Evolutionary conservation across 2,113 vertebrate species (phyloP).

Genomic region (Phylloscopus trochiloides): DNA sequence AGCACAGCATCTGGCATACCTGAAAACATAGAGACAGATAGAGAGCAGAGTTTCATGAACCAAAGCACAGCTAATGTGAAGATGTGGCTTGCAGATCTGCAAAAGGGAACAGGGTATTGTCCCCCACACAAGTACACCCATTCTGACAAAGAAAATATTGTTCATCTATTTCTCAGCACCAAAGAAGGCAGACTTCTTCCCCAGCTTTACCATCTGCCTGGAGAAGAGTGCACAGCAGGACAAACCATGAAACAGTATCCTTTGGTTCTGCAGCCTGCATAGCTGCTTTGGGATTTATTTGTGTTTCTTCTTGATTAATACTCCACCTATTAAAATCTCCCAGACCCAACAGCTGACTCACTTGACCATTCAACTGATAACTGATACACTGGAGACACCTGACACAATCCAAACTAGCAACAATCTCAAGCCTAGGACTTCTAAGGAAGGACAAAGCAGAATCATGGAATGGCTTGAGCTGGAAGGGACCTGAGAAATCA

Average conservation of each 20-base stretch:
- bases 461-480: neutral
- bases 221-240: neutral
- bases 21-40: conserved; percentile 52
- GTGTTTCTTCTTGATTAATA: neutral
- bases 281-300: neutral
- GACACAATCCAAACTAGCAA: neutral
- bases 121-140: neutral
- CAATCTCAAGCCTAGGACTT: neutral
- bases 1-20: conserved; percentile 85
- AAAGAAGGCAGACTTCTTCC: neutral
- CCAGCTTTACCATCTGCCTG: neutral
- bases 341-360: neutral
- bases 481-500: neutral
- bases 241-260: neutral
- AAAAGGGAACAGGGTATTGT: neutral
- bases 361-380: neutral
- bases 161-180: neutral
- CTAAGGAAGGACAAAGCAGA: neutral
- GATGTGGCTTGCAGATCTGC: neutral
- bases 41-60: neutral
- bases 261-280: neutral
- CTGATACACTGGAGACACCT: neutral
- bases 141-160: neutral
- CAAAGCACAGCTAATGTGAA: neutral
- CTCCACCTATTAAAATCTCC: neutral